These are phyloP conservation scores for Leptinotarsa juncta DNA, from an alignment of 2,888 invertebrate species.

Conservation along the genomic window DNA sequence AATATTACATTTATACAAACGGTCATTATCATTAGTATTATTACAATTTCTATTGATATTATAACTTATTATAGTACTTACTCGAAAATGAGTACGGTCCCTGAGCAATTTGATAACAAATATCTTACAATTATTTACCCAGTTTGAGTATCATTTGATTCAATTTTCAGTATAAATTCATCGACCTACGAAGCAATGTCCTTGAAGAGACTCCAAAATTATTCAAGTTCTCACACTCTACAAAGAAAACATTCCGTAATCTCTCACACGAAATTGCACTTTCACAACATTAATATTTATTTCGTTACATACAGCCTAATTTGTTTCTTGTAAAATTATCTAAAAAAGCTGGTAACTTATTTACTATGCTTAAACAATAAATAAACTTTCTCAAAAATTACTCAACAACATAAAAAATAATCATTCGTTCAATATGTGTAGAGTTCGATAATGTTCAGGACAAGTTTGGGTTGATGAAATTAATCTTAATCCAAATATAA, in stretches of 20 bases:
- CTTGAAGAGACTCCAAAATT: background rate
- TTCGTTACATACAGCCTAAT: constrained; percentile 43
- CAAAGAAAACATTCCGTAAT: background rate
- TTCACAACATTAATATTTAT: constrained; percentile 44
- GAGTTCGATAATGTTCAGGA: background rate
- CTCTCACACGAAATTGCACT: constrained; percentile 45
- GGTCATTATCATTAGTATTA: constrained; percentile 38
- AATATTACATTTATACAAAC: constrained; percentile 53
- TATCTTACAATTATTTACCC: constrained; percentile 51
- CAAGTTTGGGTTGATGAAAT: background rate
- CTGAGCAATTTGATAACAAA: constrained; percentile 57
- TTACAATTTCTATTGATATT: constrained; percentile 29
- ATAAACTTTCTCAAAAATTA: constrained; percentile 44
- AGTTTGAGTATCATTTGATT: constrained; percentile 47
- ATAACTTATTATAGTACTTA: constrained; percentile 45
- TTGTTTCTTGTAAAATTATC: constrained; percentile 51
- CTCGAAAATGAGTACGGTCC: constrained; percentile 52
- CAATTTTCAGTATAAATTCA: constrained; percentile 12
- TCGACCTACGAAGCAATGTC: background rate
- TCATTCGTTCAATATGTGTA: constrained; percentile 1
- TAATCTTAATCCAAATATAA: background rate
- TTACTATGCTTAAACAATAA: constrained; percentile 44
- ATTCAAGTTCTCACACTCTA: constrained; percentile 2
- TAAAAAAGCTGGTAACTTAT: constrained; percentile 57
- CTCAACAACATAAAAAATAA: constrained; percentile 37